Evolutionary conservation across 2,113 vertebrate genomes (phyloP).

Genomic region (Hemiscyllium ocellatum): DNA sequence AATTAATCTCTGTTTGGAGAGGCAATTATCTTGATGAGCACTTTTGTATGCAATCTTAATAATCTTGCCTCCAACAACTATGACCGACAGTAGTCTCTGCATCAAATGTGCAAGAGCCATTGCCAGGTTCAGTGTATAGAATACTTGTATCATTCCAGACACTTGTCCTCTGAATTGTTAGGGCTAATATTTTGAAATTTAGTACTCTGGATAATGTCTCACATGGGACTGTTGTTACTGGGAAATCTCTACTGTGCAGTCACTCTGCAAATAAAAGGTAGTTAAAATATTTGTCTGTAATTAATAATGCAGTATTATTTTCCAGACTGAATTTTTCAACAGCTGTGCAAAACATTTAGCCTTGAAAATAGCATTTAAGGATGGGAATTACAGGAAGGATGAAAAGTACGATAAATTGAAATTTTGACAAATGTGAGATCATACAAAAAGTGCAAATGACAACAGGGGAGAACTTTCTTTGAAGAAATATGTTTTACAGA

Average conservation of each 20-base stretch:
- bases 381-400: background rate
- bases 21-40: background rate
- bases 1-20: background rate
- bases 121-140: background rate
- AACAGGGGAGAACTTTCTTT: background rate
- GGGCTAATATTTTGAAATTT: background rate
- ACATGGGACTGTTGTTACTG: background rate
- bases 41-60: background rate
- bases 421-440: background rate
- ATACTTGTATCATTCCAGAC: background rate
- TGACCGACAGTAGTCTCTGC: background rate
- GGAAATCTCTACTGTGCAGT: background rate
- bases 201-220: background rate
- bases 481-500: background rate
- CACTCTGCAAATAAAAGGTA: background rate
- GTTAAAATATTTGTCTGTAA: constrained; percentile 20
- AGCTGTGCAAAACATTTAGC: background rate
- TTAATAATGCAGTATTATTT: background rate
- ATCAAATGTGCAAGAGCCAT: background rate
- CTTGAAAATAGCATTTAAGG: background rate
- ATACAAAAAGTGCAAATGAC: background rate
- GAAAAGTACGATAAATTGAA: background rate
- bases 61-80: background rate
- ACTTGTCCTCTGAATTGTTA: background rate
- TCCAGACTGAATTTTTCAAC: background rate